These are phyloP conservation scores for Okapia johnstoni DNA, from an alignment of 2,113 vertebrate genomes.

Conservation along the genomic window DNA sequence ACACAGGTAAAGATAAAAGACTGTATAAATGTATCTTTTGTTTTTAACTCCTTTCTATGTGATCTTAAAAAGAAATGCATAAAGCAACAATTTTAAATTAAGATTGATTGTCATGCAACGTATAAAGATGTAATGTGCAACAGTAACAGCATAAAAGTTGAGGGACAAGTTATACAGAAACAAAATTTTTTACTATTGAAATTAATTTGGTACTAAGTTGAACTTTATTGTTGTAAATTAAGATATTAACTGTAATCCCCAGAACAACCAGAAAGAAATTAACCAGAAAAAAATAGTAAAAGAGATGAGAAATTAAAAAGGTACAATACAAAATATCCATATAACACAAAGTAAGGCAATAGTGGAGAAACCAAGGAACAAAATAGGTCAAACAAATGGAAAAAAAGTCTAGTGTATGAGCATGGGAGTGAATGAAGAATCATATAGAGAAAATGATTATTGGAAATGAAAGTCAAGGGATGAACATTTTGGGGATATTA, in stretches of 20 bases:
- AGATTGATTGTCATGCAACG: not conserved
- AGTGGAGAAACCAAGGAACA: not conserved
- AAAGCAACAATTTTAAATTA: not conserved
- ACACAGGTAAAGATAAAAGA: not conserved
- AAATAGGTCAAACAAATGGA: not conserved
- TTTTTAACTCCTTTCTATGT: not conserved
- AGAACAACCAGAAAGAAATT: not conserved
- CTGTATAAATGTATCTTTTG: not conserved
- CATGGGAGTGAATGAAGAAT: not conserved
- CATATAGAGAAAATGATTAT: not conserved
- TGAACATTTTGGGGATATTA: not conserved
- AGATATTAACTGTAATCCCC: not conserved
- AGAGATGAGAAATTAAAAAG: not conserved
- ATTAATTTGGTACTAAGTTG: not conserved
- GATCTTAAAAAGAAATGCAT: not conserved
- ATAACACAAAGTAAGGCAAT: not conserved
- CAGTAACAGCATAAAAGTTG: not conserved
- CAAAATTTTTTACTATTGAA: not conserved
- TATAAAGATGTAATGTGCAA: not conserved
- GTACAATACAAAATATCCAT: not conserved
- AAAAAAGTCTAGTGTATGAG: not conserved
- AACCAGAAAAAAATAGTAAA: not conserved
- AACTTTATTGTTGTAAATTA: not conserved
- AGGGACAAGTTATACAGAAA: not conserved
- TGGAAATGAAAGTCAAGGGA: not conserved